Percentiles rank a stretch among this genome's conserved stretches.
These are phyloP conservation scores for Pomatorhinus ruficollis DNA, from an alignment of 2,113 vertebrate genomes.

Conservation along the genomic window DNA sequence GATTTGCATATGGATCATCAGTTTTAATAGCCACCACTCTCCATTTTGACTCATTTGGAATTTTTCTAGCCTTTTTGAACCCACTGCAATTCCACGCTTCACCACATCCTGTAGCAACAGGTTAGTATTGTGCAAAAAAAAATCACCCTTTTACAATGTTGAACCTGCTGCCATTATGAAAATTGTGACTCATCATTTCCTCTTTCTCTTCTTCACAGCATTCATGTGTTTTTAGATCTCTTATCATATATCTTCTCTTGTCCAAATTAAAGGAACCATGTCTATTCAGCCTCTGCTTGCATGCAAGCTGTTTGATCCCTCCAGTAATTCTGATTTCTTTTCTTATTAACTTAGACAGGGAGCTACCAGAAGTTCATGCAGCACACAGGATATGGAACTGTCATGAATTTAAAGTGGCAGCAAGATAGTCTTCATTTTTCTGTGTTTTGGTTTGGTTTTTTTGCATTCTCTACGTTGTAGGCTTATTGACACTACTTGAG, in stretches of 20 bases:
- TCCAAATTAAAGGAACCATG: not conserved
- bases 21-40: not conserved
- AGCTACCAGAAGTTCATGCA: not conserved
- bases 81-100: not conserved
- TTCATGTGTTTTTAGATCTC: not conserved
- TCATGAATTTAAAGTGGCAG: not conserved
- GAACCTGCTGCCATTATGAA: not conserved
- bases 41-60: not conserved
- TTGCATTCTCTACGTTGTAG: not conserved
- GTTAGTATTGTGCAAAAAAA: not conserved
- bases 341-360: not conserved
- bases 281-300: not conserved
- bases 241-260: not conserved
- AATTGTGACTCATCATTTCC: slow-evolving; percentile 27
- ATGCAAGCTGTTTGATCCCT: not conserved
- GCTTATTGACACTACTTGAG: not conserved
- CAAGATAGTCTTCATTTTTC: not conserved
- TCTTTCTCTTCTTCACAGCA: not conserved
- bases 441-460: not conserved
- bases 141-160: not conserved
- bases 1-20: not conserved
- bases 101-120: not conserved
- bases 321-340: not conserved
- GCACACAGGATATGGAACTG: not conserved
- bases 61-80: not conserved